Evolutionary conservation across 2,888 invertebrate genomes (phyloP).

Genomic region (Agrochola litura): DNA sequence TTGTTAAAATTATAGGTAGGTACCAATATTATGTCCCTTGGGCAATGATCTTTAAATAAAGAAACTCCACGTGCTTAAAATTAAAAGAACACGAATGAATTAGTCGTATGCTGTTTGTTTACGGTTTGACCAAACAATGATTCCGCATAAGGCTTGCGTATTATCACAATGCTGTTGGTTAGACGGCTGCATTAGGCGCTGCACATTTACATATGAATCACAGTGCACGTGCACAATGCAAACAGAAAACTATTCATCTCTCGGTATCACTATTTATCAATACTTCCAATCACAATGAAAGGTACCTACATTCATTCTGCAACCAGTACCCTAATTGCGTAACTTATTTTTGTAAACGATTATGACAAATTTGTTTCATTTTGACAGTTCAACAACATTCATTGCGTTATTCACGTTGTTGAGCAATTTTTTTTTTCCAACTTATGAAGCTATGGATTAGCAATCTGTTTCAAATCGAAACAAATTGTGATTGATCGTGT

Average conservation of each 20-base stretch:
- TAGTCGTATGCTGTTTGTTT: neutral
- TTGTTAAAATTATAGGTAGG: neutral
- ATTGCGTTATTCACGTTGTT: too few species aligned
- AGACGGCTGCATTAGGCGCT: neutral
- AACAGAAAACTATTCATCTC: constrained; percentile 8
- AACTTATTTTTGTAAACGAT: too few species aligned
- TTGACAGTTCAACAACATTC: too few species aligned
- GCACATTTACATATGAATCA: constrained; percentile 14
- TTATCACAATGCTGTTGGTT: constrained; percentile 13
- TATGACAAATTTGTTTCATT: too few species aligned
- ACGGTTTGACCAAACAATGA: constrained; percentile 34
- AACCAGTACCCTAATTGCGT: too few species aligned
- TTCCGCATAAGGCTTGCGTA: constrained; percentile 12
- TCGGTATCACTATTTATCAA: constrained; percentile 1
- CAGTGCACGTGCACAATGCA: constrained; percentile 26
- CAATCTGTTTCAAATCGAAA: too few species aligned
- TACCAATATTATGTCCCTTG: neutral
- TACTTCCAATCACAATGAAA: neutral
- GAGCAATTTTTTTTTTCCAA: too few species aligned
- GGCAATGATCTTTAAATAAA: too few species aligned
- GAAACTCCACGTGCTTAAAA: neutral
- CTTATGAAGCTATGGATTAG: too few species aligned
- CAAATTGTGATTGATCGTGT: too few species aligned
- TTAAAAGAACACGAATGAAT: neutral
- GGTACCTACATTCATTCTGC: neutral